phyloP scores from a whole-genome alignment of 2,113 vertebrate species.

The Ophiodon elongatus region DNA sequence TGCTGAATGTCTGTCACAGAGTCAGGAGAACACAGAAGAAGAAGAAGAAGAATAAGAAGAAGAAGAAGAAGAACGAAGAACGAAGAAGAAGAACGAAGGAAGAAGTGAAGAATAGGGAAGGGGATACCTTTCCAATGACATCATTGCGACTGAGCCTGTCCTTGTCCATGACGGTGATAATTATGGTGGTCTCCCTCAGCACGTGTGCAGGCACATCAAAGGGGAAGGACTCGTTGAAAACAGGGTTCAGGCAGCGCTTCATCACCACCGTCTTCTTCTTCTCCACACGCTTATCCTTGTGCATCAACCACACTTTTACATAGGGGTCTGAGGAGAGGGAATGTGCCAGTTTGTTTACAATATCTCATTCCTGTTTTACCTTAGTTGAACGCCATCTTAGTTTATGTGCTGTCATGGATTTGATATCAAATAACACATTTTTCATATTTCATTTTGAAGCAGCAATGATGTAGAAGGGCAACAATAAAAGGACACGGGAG shows the following conservation, averaged over 20 bases:
- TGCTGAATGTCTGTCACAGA: conserved; percentile 44
- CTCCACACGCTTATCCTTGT: conserved; percentile 98
- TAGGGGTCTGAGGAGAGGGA: conserved; percentile 90
- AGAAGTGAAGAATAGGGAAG: conserved; percentile 42
- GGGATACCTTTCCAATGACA: conserved; percentile 96
- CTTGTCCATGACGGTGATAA: conserved; percentile 99
- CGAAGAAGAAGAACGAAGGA: conserved; percentile 27
- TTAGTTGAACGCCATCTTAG: background rate
- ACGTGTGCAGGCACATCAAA: conserved; percentile 98
- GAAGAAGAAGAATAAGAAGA: conserved; percentile 45
- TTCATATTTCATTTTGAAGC: conserved; percentile 11
- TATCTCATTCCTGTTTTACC: conserved; percentile 25
- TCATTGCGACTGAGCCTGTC: conserved; percentile 98
- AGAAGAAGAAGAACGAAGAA: background rate
- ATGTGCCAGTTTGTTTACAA: conserved; percentile 75
- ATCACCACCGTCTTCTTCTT: conserved; percentile 99
- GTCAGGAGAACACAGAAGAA: conserved; percentile 49
- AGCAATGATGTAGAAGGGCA: background rate
- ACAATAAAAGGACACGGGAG: conserved; percentile 13
- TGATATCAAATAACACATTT: background rate
- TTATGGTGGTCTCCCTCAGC: conserved; percentile 97
- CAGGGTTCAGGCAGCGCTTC: conserved; percentile 97
- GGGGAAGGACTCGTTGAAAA: conserved; percentile 98
- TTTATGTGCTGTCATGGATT: background rate
- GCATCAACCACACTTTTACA: conserved; percentile 99